Evolutionary conservation across 2,888 invertebrate species (phyloP).

Genomic region (Mimas tiliae): DNA sequence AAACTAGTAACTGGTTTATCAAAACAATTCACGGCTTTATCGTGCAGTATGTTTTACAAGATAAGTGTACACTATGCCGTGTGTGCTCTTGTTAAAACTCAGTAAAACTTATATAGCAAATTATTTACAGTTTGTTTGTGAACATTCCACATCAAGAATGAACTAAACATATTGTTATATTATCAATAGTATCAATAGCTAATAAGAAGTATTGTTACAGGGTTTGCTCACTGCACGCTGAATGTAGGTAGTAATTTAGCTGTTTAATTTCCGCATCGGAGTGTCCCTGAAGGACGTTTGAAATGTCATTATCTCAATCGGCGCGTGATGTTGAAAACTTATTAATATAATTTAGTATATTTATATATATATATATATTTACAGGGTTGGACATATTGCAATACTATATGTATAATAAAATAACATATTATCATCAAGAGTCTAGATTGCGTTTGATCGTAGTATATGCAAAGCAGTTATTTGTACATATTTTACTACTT

Average conservation of each 20-base stretch:
- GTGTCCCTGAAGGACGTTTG: conserved; percentile 72
- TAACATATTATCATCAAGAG: background rate
- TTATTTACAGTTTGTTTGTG: conserved; percentile 1
- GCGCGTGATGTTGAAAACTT: conserved; percentile 38
- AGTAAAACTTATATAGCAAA: background rate
- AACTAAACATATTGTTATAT: conserved; percentile 34
- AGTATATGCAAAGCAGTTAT: no score
- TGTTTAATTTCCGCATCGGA: conserved; percentile 74
- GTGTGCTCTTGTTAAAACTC: background rate
- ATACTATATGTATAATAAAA: background rate
- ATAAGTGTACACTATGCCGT: background rate
- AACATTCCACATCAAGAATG: conserved; percentile 11
- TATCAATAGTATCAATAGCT: conserved; percentile 31
- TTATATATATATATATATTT: no score
- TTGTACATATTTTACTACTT: no score
- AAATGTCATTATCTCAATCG: conserved; percentile 56
- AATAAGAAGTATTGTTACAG: conserved; percentile 40
- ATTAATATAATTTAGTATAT: conserved; percentile 27
- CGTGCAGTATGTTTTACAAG: background rate
- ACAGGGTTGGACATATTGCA: background rate
- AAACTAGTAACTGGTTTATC: background rate
- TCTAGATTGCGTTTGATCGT: no score
- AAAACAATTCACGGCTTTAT: background rate
- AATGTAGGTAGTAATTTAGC: conserved; percentile 72
- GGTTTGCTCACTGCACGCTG: conserved; percentile 44